These are phyloP conservation scores for Sinodicranocentrus sp. DNA, from an alignment of 2,888 invertebrate genomes.

Conservation along the genomic window DNA sequence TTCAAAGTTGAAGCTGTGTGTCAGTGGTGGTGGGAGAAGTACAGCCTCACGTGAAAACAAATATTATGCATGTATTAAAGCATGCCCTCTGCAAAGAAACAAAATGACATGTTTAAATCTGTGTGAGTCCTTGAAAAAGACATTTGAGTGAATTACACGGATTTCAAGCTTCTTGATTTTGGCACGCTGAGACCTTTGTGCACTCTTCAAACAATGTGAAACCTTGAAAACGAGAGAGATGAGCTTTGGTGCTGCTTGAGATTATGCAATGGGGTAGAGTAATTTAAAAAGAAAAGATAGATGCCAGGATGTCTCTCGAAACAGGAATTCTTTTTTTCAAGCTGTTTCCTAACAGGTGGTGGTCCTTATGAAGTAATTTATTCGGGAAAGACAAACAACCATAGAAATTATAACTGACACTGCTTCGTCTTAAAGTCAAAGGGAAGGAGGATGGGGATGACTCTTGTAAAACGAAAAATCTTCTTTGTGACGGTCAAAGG, in stretches of 20 bases:
- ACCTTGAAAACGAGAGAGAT: not conserved
- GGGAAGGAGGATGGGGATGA: too few species aligned
- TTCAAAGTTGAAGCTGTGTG: not conserved
- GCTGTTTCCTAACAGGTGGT: slow-evolving; percentile 66
- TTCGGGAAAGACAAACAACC: slow-evolving; percentile 62
- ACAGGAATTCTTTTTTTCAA: slow-evolving; percentile 60
- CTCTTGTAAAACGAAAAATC: too few species aligned
- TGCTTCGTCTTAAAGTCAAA: too few species aligned
- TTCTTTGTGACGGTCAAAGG: too few species aligned
- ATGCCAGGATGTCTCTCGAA: slow-evolving; percentile 63
- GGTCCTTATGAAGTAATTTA: slow-evolving; percentile 65
- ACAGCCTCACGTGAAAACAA: slow-evolving; percentile 30
- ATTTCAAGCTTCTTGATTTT: slow-evolving; percentile 66
- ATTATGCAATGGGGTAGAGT: too few species aligned
- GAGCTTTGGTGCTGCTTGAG: not conserved
- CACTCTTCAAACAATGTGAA: slow-evolving; percentile 23
- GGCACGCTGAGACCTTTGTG: slow-evolving; percentile 46
- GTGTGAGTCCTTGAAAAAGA: slow-evolving; percentile 60
- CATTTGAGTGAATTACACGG: slow-evolving; percentile 67
- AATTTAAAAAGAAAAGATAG: too few species aligned
- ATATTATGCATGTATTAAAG: not conserved
- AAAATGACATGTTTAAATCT: slow-evolving; percentile 53
- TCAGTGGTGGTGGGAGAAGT: not conserved
- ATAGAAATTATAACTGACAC: slow-evolving; percentile 58
- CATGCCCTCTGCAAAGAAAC: slow-evolving; percentile 24